phyloP scores from a whole-genome alignment of 2,113 vertebrate species.

The Gymnocephalus cernua region DNA sequence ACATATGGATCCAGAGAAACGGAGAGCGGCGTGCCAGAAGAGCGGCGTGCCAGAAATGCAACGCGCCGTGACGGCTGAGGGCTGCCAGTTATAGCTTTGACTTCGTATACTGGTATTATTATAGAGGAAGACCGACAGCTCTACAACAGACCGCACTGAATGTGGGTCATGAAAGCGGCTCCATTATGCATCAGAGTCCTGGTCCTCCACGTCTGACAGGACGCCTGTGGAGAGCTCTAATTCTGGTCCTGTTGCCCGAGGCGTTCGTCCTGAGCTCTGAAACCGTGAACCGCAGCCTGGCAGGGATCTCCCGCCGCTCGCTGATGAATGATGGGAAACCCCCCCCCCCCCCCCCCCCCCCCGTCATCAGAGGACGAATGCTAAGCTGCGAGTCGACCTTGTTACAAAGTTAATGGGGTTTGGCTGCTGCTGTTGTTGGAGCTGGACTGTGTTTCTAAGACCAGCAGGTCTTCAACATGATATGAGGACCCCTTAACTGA shows the following conservation, averaged over 20 bases:
- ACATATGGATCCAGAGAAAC: too few species aligned
- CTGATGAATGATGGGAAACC: constrained; percentile 36
- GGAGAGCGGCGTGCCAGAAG: too few species aligned
- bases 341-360: constrained; percentile 20
- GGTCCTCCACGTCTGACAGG: constrained; percentile 17
- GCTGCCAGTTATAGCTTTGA: too few species aligned
- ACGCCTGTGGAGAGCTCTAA: constrained; percentile 36
- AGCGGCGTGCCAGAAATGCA: too few species aligned
- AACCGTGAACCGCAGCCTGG: neutral
- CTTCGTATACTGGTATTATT: too few species aligned
- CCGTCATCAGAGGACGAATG: constrained; percentile 21
- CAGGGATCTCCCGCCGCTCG: constrained; percentile 11
- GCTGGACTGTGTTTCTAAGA: neutral
- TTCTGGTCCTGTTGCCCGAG: constrained; percentile 25
- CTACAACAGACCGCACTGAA: neutral
- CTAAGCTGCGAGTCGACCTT: constrained; percentile 48
- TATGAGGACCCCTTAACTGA: too few species aligned
- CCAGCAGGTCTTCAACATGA: too few species aligned
- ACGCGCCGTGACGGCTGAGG: too few species aligned
- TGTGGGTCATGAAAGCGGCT: constrained; percentile 7
- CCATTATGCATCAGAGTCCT: constrained; percentile 11
- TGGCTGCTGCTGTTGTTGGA: neutral
- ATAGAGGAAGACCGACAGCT: too few species aligned
- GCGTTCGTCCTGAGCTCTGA: constrained; percentile 15
- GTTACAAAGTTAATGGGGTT: constrained; percentile 64